Percentiles rank a stretch among this genome's conserved stretches.
These are phyloP conservation scores for Calidris pugnax DNA, from an alignment of 2,113 vertebrate genomes.

Conservation along the genomic window DNA sequence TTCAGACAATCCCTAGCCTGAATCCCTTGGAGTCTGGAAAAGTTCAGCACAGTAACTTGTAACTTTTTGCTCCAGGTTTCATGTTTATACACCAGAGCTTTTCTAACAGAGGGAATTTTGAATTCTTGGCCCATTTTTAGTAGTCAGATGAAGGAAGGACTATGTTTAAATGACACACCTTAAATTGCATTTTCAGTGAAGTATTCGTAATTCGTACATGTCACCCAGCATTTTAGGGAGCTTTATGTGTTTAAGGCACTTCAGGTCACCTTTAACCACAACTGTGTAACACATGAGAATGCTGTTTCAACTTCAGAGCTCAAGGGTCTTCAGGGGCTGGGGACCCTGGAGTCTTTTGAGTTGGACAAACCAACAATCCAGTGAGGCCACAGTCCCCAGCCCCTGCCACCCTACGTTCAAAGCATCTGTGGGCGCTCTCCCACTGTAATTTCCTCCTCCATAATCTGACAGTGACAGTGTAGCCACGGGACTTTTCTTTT, in stretches of 20 bases:
- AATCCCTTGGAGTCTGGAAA: neutral
- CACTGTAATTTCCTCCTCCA: slow-evolving; percentile 40
- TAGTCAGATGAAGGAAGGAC: neutral
- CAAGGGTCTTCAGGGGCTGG: slow-evolving; percentile 47
- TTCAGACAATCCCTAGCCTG: slow-evolving; percentile 37
- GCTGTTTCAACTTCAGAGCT: slow-evolving; percentile 65
- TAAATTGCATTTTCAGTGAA: neutral
- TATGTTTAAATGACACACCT: neutral
- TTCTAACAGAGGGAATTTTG: neutral
- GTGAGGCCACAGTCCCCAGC: neutral
- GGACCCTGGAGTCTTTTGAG: slow-evolving; percentile 1
- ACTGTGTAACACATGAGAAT: slow-evolving; percentile 59
- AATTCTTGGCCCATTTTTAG: neutral
- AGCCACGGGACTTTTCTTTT: neutral
- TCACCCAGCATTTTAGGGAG: neutral
- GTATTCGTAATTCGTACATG: neutral
- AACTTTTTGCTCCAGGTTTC: neutral
- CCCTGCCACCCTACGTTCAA: neutral
- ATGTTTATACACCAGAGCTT: neutral
- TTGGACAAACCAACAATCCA: neutral
- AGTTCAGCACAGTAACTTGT: neutral
- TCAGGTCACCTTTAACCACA: slow-evolving; percentile 57
- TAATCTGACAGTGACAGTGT: slow-evolving; percentile 32
- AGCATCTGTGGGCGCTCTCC: slow-evolving; percentile 60
- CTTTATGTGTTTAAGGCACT: neutral